A percentile compares a stretch with the other conserved stretches of the same genome.
Conservation (phyloP, 2,113 vertebrate species). For the Oplegnathus fasciatus region DNA sequence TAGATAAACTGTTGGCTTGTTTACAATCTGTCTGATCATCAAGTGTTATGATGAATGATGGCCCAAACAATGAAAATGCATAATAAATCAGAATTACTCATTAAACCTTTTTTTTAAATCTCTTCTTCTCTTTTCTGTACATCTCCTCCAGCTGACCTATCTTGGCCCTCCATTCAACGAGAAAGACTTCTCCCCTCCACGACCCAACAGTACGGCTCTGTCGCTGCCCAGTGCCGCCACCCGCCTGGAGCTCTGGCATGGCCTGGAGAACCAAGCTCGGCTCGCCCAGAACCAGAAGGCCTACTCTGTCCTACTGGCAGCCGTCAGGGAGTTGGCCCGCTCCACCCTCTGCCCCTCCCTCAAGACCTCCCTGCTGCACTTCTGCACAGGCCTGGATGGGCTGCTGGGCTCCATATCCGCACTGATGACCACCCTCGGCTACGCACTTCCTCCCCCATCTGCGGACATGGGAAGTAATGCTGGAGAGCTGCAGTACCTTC, state of each 20-base stretch:
- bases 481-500: slow-evolving; percentile 56
- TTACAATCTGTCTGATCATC: slow-evolving; percentile 7
- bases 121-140: slow-evolving; percentile 3
- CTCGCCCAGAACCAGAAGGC: slow-evolving; percentile 95
- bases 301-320: slow-evolving; percentile 94
- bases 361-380: slow-evolving; percentile 91
- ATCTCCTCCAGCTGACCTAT: slow-evolving; percentile 90
- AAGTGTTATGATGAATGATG: background rate
- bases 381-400: slow-evolving; percentile 94
- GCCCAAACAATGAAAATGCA: background rate
- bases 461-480: slow-evolving; percentile 19
- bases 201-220: slow-evolving; percentile 89
- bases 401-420: slow-evolving; percentile 94
- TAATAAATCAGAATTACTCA: background rate
- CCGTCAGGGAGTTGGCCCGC: slow-evolving; percentile 90
- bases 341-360: slow-evolving; percentile 91
- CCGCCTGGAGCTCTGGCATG: slow-evolving; percentile 93
- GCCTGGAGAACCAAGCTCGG: slow-evolving; percentile 93
- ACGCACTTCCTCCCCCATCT: slow-evolving; percentile 84
- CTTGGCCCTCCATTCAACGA: slow-evolving; percentile 96
- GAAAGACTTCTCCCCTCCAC: slow-evolving; percentile 94
- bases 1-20: background rate
- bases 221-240: slow-evolving; percentile 94
- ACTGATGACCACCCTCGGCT: slow-evolving; percentile 92
- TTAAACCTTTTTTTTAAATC: background rate